These are phyloP conservation scores for Thyatira batis DNA, from an alignment of 2,888 invertebrate genomes.

Conservation along the genomic window DNA sequence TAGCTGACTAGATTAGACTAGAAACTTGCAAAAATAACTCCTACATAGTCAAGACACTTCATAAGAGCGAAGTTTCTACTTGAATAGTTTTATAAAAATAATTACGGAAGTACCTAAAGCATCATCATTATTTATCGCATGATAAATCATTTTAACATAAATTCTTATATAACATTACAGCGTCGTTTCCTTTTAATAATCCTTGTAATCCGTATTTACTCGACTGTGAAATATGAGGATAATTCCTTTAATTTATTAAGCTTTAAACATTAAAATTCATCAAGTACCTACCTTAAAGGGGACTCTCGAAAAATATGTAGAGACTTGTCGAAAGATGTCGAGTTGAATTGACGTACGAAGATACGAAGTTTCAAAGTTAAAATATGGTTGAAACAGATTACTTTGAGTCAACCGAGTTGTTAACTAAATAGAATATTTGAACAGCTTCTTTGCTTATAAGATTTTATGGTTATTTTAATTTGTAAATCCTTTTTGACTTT, in stretches of 20 bases:
- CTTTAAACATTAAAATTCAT: constrained; percentile 42
- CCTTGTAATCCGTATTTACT: constrained; percentile 1
- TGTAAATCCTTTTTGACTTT: neutral
- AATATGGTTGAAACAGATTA: neutral
- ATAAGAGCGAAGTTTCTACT: too few relatives aligned
- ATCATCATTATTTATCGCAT: too few relatives aligned
- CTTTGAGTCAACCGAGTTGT: neutral
- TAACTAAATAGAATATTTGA: neutral
- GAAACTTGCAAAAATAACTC: too few relatives aligned
- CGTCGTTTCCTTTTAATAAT: neutral
- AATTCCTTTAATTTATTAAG: constrained; percentile 29
- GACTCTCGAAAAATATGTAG: constrained; percentile 14
- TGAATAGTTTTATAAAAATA: too few relatives aligned
- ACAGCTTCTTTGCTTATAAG: neutral
- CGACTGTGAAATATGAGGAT: constrained; percentile 17
- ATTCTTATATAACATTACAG: neutral
- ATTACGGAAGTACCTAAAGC: too few relatives aligned
- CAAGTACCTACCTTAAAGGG: constrained; percentile 35
- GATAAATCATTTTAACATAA: neutral
- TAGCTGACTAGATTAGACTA: too few relatives aligned
- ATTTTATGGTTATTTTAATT: neutral
- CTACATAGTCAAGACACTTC: too few relatives aligned
- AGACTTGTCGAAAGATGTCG: constrained; percentile 13
- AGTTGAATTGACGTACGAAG: neutral
- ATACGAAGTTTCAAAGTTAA: neutral